Evolutionary conservation across 2,888 invertebrate species (phyloP), one percentile per base, ranked within the genome.

Genomic region (Cantharis lateralis): DNA sequence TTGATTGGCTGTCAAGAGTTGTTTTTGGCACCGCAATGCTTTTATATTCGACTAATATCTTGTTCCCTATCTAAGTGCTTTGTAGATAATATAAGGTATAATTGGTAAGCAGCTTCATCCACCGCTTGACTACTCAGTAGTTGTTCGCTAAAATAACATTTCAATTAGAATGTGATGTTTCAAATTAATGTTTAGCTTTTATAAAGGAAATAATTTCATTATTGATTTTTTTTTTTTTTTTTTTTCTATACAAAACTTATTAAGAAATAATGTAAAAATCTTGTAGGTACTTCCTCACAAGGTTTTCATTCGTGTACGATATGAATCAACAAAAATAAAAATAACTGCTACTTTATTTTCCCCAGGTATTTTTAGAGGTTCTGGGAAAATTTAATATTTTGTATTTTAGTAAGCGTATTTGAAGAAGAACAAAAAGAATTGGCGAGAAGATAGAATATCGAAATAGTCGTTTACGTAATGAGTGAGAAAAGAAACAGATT

Each of bases 41-140:
- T 85, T 85, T 84, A 85, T 85, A 83, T 85, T 83, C 81, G 82
- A 85, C 84, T 83, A 84, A 84, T 84, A 83, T 83, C 84, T 84
- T 80, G 81, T 80, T 81, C 83, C 81, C 80, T 81, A 82, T 83
- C 81, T 82, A 80, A 81, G 81, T 81, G 81, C 81, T 74, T 76
- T 77, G 77, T 80, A 70, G 77, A 72, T 77, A 68, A 32, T 76
- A 77, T 75, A 79, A 71, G 78, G 78, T 81, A 76, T 81, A 81
- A 81, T 81, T 80, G 80, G 72, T 74, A 79, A 63, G 71, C 80
- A 79, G 81, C 80, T 48, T 48, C 48, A 48, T 48, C 48, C 48
- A 48, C 48, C 48, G 48, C 48, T 48, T 48, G 48, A 48, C 48
- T 78, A 16, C 74, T 77, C 75, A 79, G 78, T 78, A 79, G 72